Conservation (phyloP, 2,888 invertebrate genomes). For the Dichetophora obliterata region DNA sequence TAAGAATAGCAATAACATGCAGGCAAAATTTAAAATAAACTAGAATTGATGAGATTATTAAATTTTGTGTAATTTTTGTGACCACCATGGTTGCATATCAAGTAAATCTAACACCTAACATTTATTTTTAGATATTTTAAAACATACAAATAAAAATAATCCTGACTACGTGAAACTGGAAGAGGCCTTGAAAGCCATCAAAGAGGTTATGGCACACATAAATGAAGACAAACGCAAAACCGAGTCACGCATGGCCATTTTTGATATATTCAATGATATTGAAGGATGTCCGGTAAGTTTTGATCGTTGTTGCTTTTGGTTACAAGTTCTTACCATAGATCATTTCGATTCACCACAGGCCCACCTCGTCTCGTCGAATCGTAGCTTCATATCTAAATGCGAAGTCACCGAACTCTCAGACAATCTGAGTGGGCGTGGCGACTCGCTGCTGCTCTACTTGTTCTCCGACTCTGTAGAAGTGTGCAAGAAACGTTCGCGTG, state of each 20-base stretch:
- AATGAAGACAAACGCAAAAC: conserved; percentile 98
- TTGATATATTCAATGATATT: conserved; percentile 98
- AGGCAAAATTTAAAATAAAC: too few relatives aligned
- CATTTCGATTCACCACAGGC: conserved; percentile 72
- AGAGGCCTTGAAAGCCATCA: conserved; percentile 87
- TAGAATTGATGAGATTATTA: too few relatives aligned
- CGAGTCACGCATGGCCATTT: conserved; percentile 95
- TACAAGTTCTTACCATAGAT: not conserved
- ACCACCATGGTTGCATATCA: too few relatives aligned
- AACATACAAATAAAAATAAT: conserved; percentile 90
- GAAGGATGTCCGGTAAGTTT: conserved; percentile 94
- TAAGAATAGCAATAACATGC: too few relatives aligned
- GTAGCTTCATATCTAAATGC: conserved; percentile 87
- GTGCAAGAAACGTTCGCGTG: conserved; percentile 86
- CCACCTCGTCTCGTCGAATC: conserved; percentile 92
- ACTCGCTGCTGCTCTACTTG: conserved; percentile 88
- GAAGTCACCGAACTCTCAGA: conserved; percentile 91
- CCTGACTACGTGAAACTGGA: conserved; percentile 89
- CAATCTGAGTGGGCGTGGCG: conserved; percentile 86
- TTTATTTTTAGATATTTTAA: conserved; percentile 83
- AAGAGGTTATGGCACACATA: conserved; percentile 95
- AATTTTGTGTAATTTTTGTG: too few relatives aligned
- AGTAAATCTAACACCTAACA: not conserved
- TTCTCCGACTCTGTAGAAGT: conserved; percentile 97
- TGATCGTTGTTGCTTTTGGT: not conserved